A percentile compares a stretch with the other conserved stretches of the same genome.
phyloP scores from a whole-genome alignment of 2,113 vertebrate genomes.

The Scopus umbretta region DNA sequence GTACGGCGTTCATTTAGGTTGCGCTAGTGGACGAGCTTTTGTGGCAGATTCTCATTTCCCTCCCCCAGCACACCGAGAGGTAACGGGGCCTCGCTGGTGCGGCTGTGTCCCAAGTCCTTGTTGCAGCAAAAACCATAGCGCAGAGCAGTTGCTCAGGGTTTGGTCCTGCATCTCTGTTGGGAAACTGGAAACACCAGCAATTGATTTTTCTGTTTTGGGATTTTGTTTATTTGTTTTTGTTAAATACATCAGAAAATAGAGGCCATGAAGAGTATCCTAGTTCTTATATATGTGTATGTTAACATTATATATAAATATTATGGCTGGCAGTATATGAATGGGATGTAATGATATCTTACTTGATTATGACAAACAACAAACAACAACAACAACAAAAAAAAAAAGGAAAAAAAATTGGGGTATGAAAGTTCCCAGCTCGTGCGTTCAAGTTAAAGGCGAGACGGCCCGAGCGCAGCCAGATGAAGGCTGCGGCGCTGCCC shows the following conservation, averaged over 20 bases:
- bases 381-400: too few species aligned
- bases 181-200: constrained; percentile 67
- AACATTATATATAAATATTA: not conserved
- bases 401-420: not conserved
- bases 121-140: not conserved
- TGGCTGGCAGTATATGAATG: not conserved
- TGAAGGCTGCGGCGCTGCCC: not conserved
- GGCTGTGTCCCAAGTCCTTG: not conserved
- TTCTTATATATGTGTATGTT: not conserved
- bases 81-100: not conserved
- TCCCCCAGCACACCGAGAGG: not conserved
- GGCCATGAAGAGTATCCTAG: not conserved
- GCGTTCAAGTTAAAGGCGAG: not conserved
- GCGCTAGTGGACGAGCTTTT: not conserved
- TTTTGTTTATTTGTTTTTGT: not conserved
- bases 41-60: not conserved
- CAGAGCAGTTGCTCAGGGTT: not conserved
- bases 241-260: not conserved
- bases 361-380: not conserved
- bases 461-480: fast-evolving
- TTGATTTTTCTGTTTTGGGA: not conserved
- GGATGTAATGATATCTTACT: not conserved
- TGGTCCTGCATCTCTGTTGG: not conserved
- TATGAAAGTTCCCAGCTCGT: not conserved
- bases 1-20: not conserved